Base-by-base conservation (phyloP, 2,797 vertebrate species). In the Enteromius paludinosus region DNA sequence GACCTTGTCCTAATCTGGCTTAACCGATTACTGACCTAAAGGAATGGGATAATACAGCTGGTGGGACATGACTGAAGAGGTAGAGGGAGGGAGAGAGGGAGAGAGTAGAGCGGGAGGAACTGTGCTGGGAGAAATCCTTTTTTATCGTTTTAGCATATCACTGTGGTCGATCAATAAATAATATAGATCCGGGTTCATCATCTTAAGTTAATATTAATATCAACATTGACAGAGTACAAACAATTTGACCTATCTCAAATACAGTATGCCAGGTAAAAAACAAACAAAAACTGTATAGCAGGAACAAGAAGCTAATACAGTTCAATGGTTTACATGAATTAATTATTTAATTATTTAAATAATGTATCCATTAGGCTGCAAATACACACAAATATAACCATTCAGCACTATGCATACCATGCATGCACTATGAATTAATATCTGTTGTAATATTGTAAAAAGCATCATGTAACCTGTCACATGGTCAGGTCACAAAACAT, bases 11-110 rank as follows among this genome's bases (percentile, higher is more conserved):
- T 70, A 70, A 80, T 80, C 78, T 71, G 64, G 47, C 49, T 70
- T 79, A 70, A 59, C 65, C 18, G 65, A 79, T 43, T 25, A 43
- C 49, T 79, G 65, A 79, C 52, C 65, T 59, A 56, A 70, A 54
- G 59, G 78, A 38, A 70, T 70, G 17, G 61, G 66, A 56, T 66
- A 25, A 72, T 28, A 82, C 15, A 71, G 52, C 52, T 59, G 62
- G 47, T 73, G 45, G n/a, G 43, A 30, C 18, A 4, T 33, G 66
- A 64, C 28, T 43, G 33, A 41, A 75, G 61, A 28, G 52, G 35
- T 10, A 43, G 52, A 35, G 61, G 33, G 23, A 41, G 49, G 33
- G 68, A 71, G 28, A 20, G 52, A 38, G 64, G 41, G 65, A 43
- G 11, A 35, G 23, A 38, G 49, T n/a, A 43, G 68, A 71, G 28